A percentile compares a stretch with the other conserved stretches of the same genome.
These are phyloP conservation scores for Cheilosia pagana DNA, from an alignment of 2,888 invertebrate genomes.

Conservation along the genomic window DNA sequence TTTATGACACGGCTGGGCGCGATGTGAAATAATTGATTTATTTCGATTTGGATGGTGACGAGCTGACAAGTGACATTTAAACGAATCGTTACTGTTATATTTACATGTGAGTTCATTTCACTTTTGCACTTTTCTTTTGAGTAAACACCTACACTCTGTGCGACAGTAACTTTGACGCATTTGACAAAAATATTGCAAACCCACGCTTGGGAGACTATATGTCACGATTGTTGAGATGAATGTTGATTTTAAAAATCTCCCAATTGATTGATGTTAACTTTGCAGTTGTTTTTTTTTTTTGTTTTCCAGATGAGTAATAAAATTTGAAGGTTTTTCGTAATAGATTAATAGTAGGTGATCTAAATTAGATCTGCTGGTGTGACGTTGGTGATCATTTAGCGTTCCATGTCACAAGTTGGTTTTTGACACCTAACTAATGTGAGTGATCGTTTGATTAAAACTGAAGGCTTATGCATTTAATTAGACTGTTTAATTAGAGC, in stretches of 20 bases:
- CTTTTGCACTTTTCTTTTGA: neutral
- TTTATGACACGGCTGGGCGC: neutral
- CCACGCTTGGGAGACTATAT: slow-evolving; percentile 4
- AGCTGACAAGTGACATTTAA: neutral
- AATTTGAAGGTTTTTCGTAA: slow-evolving; percentile 28
- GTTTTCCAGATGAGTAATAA: slow-evolving; percentile 14
- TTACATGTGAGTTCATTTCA: no score
- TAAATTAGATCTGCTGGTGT: slow-evolving; percentile 33
- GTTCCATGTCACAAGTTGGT: slow-evolving; percentile 20
- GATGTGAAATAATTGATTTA: neutral
- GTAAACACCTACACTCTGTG: neutral
- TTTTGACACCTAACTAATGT: neutral
- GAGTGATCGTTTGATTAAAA: slow-evolving; percentile 11
- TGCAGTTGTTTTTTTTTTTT: slow-evolving; percentile 4
- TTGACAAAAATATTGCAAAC: neutral
- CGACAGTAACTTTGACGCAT: neutral
- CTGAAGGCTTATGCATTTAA: slow-evolving; percentile 3
- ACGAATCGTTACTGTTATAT: no score
- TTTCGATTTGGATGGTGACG: neutral
- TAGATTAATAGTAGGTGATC: slow-evolving; percentile 26
- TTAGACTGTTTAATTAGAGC: slow-evolving; percentile 22
- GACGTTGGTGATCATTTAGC: slow-evolving; percentile 36
- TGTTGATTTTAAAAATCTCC: slow-evolving; percentile 24
- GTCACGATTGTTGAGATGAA: slow-evolving; percentile 8
- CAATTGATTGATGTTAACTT: slow-evolving; percentile 28